Conservation (phyloP, 1,140 invertebrate species). For the Drosophila pectinifera region DNA sequence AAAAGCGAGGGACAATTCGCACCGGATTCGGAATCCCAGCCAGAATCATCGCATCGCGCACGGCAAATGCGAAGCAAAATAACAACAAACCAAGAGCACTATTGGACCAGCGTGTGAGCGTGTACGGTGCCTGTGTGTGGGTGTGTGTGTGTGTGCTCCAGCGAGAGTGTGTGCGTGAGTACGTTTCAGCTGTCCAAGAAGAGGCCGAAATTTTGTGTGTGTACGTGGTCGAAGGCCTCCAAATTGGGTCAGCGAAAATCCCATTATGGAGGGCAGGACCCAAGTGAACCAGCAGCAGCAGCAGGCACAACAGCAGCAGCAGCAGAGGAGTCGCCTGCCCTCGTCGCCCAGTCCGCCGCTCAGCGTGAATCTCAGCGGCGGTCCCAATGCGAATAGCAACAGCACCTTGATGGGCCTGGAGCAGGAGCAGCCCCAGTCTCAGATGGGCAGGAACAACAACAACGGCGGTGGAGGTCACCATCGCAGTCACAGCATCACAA, state of each 20-base stretch:
- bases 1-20: constrained; percentile 17
- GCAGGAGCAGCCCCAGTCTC: constrained; percentile 17
- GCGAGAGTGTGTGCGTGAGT: constrained; percentile 33
- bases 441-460: constrained; percentile 29
- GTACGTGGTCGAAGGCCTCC: constrained; percentile 49
- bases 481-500: constrained; percentile 74
- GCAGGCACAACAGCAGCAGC: constrained; percentile 34
- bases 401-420: constrained; percentile 43
- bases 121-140: constrained; percentile 18
- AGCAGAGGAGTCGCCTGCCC: constrained; percentile 54
- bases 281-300: constrained; percentile 47
- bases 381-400: constrained; percentile 61
- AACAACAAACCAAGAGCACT: constrained; percentile 42
- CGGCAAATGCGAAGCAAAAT: constrained; percentile 36
- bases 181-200: constrained; percentile 25
- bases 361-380: constrained; percentile 55
- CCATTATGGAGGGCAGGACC: constrained; percentile 37
- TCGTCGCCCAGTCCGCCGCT: constrained; percentile 62
- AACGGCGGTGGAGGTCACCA: constrained; percentile 61
- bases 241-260: constrained; percentile 53
- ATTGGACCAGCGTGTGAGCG: constrained; percentile 29
- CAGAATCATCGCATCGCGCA: constrained; percentile 15
- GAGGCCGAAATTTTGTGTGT: constrained; percentile 44
- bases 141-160: constrained; percentile 13
- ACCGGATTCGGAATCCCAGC: constrained; percentile 11